A percentile compares a stretch with the other conserved stretches of the same genome.
Conservation (phyloP, 2,888 invertebrate species). For the Tanypteryx hageni region DNA sequence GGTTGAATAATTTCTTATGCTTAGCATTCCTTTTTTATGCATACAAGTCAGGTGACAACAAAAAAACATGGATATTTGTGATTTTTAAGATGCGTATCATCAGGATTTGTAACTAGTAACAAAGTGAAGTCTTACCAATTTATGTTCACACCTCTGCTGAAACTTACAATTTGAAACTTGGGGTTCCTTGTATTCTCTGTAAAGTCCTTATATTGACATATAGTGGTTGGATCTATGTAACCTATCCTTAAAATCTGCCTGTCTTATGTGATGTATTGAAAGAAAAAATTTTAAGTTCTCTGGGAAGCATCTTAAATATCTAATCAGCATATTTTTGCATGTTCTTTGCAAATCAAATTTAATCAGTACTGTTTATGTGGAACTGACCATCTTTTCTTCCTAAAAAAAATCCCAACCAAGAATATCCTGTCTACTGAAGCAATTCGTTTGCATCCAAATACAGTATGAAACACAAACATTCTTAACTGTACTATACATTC, state of each 20-base stretch:
- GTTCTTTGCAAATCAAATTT: conserved; percentile 31
- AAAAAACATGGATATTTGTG: background rate
- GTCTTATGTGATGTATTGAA: background rate
- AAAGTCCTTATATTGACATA: background rate
- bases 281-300: background rate
- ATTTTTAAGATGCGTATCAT: conserved; percentile 1
- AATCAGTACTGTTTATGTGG: conserved; percentile 3
- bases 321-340: conserved; percentile 15
- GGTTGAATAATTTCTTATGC: conserved; percentile 33
- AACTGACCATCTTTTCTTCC: conserved; percentile 45
- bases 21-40: conserved; percentile 50
- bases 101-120: background rate
- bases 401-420: conserved; percentile 23
- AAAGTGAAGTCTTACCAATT: background rate
- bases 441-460: conserved; percentile 47
- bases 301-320: conserved; percentile 22
- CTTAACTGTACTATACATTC: conserved; percentile 65
- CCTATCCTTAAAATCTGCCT: background rate
- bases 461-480: conserved; percentile 54
- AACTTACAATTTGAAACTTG: background rate
- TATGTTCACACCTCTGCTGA: background rate
- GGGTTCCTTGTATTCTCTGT: conserved; percentile 19
- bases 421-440: conserved; percentile 39
- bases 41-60: conserved; percentile 1
- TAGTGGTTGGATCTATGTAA: background rate